These are phyloP conservation scores for Vanacampus margaritifer DNA, from an alignment of 2,113 vertebrate genomes.

Conservation along the genomic window DNA sequence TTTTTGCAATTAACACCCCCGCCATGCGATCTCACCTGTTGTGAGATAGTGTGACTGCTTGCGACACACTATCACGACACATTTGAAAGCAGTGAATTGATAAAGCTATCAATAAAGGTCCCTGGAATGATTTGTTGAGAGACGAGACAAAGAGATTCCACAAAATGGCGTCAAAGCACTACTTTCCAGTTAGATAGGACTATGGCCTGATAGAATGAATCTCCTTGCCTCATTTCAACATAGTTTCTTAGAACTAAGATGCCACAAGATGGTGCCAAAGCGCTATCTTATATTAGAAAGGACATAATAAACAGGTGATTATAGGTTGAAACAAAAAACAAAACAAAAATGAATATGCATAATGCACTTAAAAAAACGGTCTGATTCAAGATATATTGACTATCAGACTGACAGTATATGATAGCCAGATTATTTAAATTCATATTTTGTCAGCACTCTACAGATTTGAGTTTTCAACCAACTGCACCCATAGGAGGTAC, in stretches of 20 bases:
- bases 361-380: not conserved
- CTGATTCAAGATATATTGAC: not conserved
- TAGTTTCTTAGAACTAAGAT: too few relatives aligned
- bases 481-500: not conserved
- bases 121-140: constrained; percentile 1
- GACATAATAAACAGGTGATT: too few relatives aligned
- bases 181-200: too few relatives aligned
- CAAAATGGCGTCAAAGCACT: too few relatives aligned
- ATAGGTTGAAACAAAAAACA: too few relatives aligned
- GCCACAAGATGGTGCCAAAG: too few relatives aligned
- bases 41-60: not conserved
- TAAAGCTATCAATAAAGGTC: not conserved
- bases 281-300: too few relatives aligned
- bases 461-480: not conserved
- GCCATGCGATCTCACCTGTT: not conserved
- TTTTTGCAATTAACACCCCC: not conserved
- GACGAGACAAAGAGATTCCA: constrained; percentile 5
- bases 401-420: too few relatives aligned
- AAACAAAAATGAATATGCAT: too few relatives aligned
- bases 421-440: not conserved
- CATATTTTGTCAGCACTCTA: not conserved
- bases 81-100: not conserved
- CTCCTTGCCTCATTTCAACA: too few relatives aligned
- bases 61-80: too few relatives aligned
- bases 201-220: too few relatives aligned